These are phyloP conservation scores for Carassius carassius DNA, from an alignment of 2,113 vertebrate species.

Conservation along the genomic window DNA sequence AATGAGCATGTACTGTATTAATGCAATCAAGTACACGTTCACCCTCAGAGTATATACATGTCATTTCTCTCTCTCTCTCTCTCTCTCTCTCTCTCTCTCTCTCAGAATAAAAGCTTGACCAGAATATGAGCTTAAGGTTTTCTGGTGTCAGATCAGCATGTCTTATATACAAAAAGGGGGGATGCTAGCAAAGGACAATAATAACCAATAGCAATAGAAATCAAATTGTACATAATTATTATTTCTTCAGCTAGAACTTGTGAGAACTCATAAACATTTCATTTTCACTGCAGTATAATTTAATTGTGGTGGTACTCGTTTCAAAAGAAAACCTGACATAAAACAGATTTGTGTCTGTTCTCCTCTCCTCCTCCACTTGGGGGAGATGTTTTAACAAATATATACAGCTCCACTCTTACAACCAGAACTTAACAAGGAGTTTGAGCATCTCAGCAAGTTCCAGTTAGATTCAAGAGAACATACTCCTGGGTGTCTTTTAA, in stretches of 20 bases:
- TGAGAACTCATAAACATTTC: neutral
- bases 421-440: neutral
- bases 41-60: too few species aligned
- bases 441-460: neutral
- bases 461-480: neutral
- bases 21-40: too few species aligned
- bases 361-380: neutral
- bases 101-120: too few species aligned
- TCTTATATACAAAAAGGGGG: too few species aligned
- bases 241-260: neutral
- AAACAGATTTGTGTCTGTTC: neutral
- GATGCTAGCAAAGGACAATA: too few species aligned
- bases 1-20: too few species aligned
- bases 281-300: neutral
- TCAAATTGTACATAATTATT: neutral
- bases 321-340: neutral
- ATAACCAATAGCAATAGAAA: too few species aligned
- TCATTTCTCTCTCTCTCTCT: too few species aligned
- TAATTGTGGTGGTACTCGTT: neutral
- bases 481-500: neutral
- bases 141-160: too few species aligned
- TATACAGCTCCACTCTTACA: neutral
- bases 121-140: too few species aligned
- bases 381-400: slow-evolving; percentile 15
- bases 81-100: too few species aligned